Base-by-base conservation (phyloP, 2,888 invertebrate genomes). In the Synanthedon tipuliformis region DNA sequence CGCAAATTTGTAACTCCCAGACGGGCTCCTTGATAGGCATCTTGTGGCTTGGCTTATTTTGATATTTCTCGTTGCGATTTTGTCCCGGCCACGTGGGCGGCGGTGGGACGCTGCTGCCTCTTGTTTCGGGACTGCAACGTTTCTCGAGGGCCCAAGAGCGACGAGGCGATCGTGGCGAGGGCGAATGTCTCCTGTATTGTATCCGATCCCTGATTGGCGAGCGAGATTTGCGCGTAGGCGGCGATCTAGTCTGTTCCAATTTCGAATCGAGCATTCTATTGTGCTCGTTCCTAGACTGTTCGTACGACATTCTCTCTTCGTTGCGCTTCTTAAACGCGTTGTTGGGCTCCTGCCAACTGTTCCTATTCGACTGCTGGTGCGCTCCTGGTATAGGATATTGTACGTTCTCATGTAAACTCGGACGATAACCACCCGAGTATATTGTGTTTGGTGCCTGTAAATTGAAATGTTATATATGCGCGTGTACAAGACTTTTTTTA, bases 61-160 rank as follows among this genome's bases (percentile, higher is more conserved):
- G 13, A 41, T 61, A 61, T 16, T 59, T 65, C 54, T 60, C 63
- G 12, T 50, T 34, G n/a, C 27, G 23, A 12, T 34, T 15, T 52
- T 70, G 75, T 12, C 73, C 81, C 0, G 84, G 82, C 85, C 84
- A 84, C 0, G 85, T 84, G 0, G 85, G 84, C 0, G 85, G 83
- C 0, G 82, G 84, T 0, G 85, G 85, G 0, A 81, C 73, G 15
- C 77, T 75, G 2, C 61, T 59, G 2, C n/a, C n/a, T n/a, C n/a
- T n/a, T n/a, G 59, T 52, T 4, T 75, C 75, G 1, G 83, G 78
- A 55, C 81, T 82, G 52, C 69, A 64, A 3, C 82, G 76, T 57
- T 83, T 84, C 55, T 86, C 85, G 1, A 81, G 61, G 1, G 82
- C 84, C 85, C 85, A 86, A 1, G 85, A 83, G 1, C 85, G 80